Base-by-base conservation (phyloP, 2,113 vertebrate genomes). In the Shinisaurus crocodilurus region DNA sequence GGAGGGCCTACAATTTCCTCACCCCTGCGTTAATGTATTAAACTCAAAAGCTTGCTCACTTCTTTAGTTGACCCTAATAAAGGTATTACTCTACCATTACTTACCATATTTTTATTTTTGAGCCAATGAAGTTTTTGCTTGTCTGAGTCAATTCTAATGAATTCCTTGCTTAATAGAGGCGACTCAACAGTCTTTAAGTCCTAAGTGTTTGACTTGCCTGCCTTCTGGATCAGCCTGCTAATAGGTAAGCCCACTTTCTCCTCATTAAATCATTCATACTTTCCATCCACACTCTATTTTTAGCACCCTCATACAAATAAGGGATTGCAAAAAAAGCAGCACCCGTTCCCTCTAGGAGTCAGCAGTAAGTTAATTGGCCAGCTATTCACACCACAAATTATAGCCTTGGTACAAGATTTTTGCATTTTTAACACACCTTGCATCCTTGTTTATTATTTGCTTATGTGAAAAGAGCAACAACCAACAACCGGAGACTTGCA, bases 401-500 rank as follows among this genome's bases (percentile, higher is more conserved):
- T 40, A 87, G 0, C 50, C 82, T 32, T 88, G 3, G 12, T 27
- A 91, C 48, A 16, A 50, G 37, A n/a, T 4, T 27, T 43, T 88
- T 88, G 86, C 83, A 87, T 94, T 91, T 92, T 45, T 82, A 90
- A 85, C 6, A 77, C 90, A 91, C 50, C 18, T 57, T 57, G 60
- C 15, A 81, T 89, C 18, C 54, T 79, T 88, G 43, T 94, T 85
- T 48, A 87, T 67, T 54, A 84, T 91, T 92, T 95, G 43, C 89
- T 90, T 87, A 72, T 86, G 90, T 81, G 82, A 90, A 93, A 93
- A 91, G 40, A 92, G 83, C 86, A 89, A 91, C 91, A 79, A 72
- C 65, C 86, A 89, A 91, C 91, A 79, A 72, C 65, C 8, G 7
- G 32, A 27, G 54, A 69, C 89, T 69, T 93, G 79, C 67, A 79